Percentiles rank a stretch among this genome's conserved stretches.
phyloP scores from a whole-genome alignment of 1,140 invertebrate genomes.

The Asbolus verrucosus region DNA sequence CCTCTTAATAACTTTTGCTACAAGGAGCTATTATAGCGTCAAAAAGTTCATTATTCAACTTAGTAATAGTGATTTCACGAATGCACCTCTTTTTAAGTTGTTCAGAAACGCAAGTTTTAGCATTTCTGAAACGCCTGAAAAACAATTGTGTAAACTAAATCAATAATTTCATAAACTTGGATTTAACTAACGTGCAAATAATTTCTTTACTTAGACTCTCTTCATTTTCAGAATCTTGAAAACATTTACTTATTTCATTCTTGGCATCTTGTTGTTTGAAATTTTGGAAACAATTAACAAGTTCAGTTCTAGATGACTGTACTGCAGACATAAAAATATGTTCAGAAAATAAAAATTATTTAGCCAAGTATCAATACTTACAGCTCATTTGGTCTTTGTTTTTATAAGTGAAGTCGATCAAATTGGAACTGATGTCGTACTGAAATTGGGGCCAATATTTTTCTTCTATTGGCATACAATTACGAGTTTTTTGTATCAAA shows the following conservation, averaged over 20 bases:
- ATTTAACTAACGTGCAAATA: neutral
- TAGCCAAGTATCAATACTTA: too few relatives aligned
- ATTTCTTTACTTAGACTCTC: neutral
- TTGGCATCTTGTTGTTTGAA: slow-evolving; percentile 9
- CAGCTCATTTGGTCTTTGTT: too few relatives aligned
- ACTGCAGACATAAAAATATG: neutral
- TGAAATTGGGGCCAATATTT: slow-evolving; percentile 46
- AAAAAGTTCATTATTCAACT: slow-evolving; percentile 12
- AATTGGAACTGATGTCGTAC: slow-evolving; percentile 9
- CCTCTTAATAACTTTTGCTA: neutral
- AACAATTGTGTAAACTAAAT: slow-evolving; percentile 7
- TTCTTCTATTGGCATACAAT: slow-evolving; percentile 32
- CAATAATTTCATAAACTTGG: neutral
- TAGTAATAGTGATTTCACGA: slow-evolving; percentile 31
- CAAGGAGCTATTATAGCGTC: slow-evolving; percentile 37
- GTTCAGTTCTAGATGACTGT: neutral
- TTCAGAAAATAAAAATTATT: too few relatives aligned
- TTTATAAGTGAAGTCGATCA: slow-evolving; percentile 36
- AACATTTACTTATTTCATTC: neutral
- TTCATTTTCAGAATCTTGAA: neutral
- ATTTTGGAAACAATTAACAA: slow-evolving; percentile 25
- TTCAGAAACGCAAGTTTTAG: slow-evolving; percentile 27
- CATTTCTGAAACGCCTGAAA: slow-evolving; percentile 18
- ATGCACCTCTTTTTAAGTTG: slow-evolving; percentile 41
- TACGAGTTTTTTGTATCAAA: slow-evolving; percentile 16